Evolutionary conservation across 2,113 vertebrate genomes (phyloP).

Genomic region (Dendrocopos noguchii): DNA sequence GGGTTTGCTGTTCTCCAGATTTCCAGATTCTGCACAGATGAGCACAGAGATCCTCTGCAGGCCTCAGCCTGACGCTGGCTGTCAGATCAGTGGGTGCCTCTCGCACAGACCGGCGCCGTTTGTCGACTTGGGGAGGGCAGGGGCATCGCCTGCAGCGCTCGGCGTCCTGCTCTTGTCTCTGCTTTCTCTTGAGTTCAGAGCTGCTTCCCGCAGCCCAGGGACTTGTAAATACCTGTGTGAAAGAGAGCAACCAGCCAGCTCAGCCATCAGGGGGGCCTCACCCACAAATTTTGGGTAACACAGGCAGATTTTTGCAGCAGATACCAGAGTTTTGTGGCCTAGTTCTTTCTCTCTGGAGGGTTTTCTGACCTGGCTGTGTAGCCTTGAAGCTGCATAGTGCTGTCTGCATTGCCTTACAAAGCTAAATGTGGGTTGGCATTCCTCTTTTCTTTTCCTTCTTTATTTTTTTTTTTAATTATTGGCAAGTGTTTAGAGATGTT

Average conservation of each 20-base stretch:
- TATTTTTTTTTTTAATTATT: not conserved
- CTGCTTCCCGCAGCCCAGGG: not conserved
- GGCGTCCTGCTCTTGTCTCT: not conserved
- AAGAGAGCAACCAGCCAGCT: not conserved
- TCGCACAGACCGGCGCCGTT: not conserved
- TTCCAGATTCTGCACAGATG: not conserved
- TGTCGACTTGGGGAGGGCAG: not conserved
- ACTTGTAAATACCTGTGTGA: not conserved
- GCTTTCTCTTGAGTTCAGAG: not conserved
- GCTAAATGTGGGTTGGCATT: not conserved
- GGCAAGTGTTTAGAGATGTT: not conserved
- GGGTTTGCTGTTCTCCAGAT: not conserved
- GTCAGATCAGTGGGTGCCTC: not conserved
- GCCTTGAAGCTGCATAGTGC: conserved; percentile 2
- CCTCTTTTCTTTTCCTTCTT: not conserved
- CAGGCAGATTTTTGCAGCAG: not conserved
- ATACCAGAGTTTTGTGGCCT: not conserved
- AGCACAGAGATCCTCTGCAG: not conserved
- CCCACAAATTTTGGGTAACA: not conserved
- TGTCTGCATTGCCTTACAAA: conserved; percentile 11
- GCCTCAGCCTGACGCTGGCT: not conserved
- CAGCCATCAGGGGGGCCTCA: not conserved
- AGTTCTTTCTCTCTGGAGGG: conserved; percentile 11
- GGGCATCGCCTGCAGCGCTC: not conserved
- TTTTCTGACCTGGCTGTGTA: conserved; percentile 15